Evolutionary conservation across 2,113 vertebrate genomes (phyloP).

Genomic region (Phaetusa simplex): DNA sequence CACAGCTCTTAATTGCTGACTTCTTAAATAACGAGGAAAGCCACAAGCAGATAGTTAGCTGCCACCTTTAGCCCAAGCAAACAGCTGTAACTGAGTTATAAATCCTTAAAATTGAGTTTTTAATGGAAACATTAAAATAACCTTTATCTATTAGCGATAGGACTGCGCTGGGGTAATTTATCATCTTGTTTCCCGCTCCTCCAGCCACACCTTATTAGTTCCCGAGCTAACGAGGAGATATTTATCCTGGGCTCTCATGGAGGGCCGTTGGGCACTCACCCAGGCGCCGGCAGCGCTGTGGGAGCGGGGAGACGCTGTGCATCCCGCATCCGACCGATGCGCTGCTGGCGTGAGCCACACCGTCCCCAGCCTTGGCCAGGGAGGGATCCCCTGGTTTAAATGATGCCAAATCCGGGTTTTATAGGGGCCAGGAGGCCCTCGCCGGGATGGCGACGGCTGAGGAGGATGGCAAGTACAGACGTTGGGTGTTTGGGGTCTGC

Average conservation of each 20-base stretch:
- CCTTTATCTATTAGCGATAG: conserved; percentile 54
- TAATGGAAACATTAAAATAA: conserved; percentile 64
- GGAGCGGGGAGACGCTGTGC: neutral
- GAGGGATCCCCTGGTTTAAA: neutral
- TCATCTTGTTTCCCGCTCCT: conserved; percentile 7
- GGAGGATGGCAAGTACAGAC: neutral
- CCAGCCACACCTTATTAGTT: conserved; percentile 49
- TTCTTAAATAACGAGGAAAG: neutral
- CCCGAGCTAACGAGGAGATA: neutral
- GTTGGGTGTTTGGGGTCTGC: neutral
- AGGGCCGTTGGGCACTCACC: neutral
- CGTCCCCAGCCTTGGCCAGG: neutral
- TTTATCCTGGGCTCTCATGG: conserved; percentile 23
- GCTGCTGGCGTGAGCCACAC: neutral
- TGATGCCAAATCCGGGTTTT: neutral
- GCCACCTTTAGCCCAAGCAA: conserved; percentile 20
- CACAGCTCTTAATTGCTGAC: neutral
- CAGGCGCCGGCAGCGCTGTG: accelerated
- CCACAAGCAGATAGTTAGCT: neutral
- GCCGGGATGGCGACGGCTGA: neutral
- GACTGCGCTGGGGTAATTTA: neutral
- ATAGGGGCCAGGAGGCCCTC: neutral
- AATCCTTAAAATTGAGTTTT: conserved; percentile 68
- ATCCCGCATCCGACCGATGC: neutral
- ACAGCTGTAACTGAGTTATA: conserved; percentile 42